A percentile compares a stretch with the other conserved stretches of the same genome.
Evolutionary conservation across 2,113 vertebrate species (phyloP).

Genomic region (Thunnus maccoyii): DNA sequence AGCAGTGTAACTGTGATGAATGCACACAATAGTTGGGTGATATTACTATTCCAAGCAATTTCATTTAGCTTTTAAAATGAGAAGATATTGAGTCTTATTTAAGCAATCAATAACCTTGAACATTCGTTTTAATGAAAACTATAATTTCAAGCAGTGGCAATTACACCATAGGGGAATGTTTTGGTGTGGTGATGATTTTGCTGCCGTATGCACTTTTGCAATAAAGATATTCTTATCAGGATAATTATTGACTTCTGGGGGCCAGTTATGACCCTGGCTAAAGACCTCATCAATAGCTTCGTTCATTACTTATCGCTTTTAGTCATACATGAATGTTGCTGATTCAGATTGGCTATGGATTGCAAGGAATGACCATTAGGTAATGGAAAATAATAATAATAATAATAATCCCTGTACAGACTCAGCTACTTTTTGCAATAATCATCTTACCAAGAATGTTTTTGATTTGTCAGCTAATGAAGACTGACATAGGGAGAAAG

Average conservation of each 20-base stretch:
- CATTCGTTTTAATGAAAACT: constrained; percentile 89
- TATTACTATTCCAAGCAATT: constrained; percentile 85
- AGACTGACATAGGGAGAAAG: constrained; percentile 13
- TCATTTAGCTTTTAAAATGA: constrained; percentile 81
- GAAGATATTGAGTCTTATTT: constrained; percentile 86
- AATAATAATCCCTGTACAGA: constrained; percentile 51
- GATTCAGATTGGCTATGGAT: constrained; percentile 82
- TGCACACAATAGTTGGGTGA: constrained; percentile 78
- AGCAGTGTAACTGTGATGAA: constrained; percentile 80
- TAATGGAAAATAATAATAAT: constrained; percentile 77
- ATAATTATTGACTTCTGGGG: constrained; percentile 87
- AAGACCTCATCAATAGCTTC: constrained; percentile 87
- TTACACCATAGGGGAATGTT: constrained; percentile 84
- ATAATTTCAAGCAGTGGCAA: constrained; percentile 86
- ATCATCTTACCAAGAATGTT: constrained; percentile 45
- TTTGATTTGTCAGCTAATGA: constrained; percentile 62
- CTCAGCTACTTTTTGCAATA: constrained; percentile 70
- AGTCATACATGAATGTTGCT: constrained; percentile 80
- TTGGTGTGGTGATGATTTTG: constrained; percentile 82
- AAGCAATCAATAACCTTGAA: constrained; percentile 86
- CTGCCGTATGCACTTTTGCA: constrained; percentile 83
- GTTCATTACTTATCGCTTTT: constrained; percentile 85
- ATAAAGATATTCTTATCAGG: constrained; percentile 86
- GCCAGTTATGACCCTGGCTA: constrained; percentile 85
- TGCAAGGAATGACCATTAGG: constrained; percentile 69